These are phyloP conservation scores for Penaeus monodon DNA, from an alignment of 2,888 invertebrate species.

Conservation along the genomic window DNA sequence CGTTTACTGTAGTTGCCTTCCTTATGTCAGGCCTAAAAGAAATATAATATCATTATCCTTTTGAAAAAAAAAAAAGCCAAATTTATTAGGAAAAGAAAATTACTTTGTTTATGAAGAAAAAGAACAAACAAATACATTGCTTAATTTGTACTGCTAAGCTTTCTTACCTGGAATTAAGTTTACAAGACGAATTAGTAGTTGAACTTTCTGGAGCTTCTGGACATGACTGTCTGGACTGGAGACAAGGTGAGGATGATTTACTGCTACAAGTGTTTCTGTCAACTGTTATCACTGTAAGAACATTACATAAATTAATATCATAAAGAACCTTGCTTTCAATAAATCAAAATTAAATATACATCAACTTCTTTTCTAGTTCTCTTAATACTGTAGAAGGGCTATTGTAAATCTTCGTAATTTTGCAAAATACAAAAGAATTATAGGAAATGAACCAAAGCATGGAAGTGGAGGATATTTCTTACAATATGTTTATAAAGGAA, in stretches of 20 bases:
- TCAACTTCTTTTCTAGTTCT: too few species aligned
- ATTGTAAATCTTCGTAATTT: too few species aligned
- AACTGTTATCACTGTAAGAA: slow-evolving; percentile 1
- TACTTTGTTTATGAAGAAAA: too few species aligned
- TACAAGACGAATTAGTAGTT: slow-evolving; percentile 10
- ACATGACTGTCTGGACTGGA: slow-evolving; percentile 25
- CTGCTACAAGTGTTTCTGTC: slow-evolving; percentile 7
- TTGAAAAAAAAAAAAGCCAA: too few species aligned
- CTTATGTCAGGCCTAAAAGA: slow-evolving; percentile 10
- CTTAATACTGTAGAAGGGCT: too few species aligned
- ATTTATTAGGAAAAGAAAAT: too few species aligned
- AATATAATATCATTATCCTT: not conserved
- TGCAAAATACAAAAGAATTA: too few species aligned
- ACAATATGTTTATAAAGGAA: not conserved
- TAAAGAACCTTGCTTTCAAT: not conserved
- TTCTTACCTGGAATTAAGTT: slow-evolving; percentile 21
- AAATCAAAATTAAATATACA: too few species aligned
- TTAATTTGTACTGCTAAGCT: too few species aligned
- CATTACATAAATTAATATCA: not conserved
- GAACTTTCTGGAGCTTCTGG: slow-evolving; percentile 6
- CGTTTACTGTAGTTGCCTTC: not conserved
- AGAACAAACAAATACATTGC: too few species aligned
- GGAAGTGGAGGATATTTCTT: too few species aligned
- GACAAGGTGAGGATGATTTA: not conserved
- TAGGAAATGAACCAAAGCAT: too few species aligned